Evolutionary conservation across 2,113 vertebrate genomes (phyloP).

Genomic region (Falcunculus frontatus): DNA sequence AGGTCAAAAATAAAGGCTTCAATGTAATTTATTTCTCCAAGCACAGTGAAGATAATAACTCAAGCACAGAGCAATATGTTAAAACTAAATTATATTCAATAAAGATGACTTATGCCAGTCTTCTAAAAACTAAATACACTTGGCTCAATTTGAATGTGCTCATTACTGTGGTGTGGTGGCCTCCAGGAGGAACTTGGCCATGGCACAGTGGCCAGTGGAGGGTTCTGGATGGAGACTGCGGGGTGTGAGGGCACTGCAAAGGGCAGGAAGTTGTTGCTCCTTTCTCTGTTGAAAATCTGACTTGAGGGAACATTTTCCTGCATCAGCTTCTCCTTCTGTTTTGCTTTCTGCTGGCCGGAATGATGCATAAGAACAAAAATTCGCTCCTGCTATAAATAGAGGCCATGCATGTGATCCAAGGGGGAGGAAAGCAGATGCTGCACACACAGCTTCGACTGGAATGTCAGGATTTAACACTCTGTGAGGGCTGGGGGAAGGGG

Average conservation of each 20-base stretch:
- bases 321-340: neutral
- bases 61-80: constrained; percentile 70
- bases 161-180: neutral
- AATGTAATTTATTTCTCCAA: constrained; percentile 71
- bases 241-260: neutral
- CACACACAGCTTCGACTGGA: neutral
- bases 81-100: constrained; percentile 73
- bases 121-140: constrained; percentile 61
- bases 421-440: constrained; percentile 28
- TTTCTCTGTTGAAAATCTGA: neutral
- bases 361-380: constrained; percentile 18
- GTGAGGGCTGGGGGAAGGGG: neutral
- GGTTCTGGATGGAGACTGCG: neutral
- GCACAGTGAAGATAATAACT: constrained; percentile 71
- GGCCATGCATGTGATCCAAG: neutral
- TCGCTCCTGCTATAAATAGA: neutral
- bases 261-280: neutral
- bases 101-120: constrained; percentile 70
- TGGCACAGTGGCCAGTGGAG: neutral
- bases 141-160: constrained; percentile 33
- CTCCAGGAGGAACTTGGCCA: neutral
- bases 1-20: constrained; percentile 73
- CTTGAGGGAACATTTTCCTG: neutral
- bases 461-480: neutral
- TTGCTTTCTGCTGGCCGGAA: constrained; percentile 26